Evolutionary conservation across 1,140 invertebrate species (phyloP).

Genomic region (Diuraphis noxia): DNA sequence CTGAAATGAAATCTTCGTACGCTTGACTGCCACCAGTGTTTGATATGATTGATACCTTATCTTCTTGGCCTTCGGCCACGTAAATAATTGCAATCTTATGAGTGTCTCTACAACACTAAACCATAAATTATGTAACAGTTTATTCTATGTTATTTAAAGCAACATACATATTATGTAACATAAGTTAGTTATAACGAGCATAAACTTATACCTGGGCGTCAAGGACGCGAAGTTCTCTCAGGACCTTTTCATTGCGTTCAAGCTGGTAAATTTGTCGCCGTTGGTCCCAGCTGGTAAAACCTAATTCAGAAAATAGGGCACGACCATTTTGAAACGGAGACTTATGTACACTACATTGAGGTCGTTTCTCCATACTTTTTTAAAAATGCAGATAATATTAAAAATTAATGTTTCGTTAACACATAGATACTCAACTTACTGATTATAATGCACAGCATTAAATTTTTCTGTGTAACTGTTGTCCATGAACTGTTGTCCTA

Average conservation of each 20-base stretch:
- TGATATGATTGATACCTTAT: constrained; percentile 87
- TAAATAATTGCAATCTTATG: constrained; percentile 99
- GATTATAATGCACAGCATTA: constrained; percentile 58
- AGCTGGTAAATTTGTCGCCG: constrained; percentile 82
- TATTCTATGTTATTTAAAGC: neutral
- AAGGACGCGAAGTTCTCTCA: constrained; percentile 89
- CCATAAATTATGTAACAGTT: constrained; percentile 22
- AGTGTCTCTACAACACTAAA: constrained; percentile 83
- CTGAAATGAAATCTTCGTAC: constrained; percentile 93
- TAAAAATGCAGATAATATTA: constrained; percentile 10
- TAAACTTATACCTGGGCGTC: constrained; percentile 75
- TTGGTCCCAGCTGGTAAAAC: constrained; percentile 86
- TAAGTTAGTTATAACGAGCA: neutral
- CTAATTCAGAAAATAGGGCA: constrained; percentile 85
- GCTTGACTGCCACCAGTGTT: constrained; percentile 77
- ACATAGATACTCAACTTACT: neutral
- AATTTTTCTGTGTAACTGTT: constrained; percentile 64
- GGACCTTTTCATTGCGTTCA: constrained; percentile 84
- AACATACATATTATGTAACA: neutral
- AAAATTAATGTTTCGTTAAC: neutral
- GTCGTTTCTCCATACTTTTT: constrained; percentile 37
- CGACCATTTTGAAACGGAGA: constrained; percentile 81
- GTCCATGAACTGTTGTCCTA: constrained; percentile 79
- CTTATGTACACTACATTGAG: constrained; percentile 37
- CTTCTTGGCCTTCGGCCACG: constrained; percentile 94